Conservation (phyloP, 1,140 invertebrate species). For the Camponotus floridanus region DNA sequence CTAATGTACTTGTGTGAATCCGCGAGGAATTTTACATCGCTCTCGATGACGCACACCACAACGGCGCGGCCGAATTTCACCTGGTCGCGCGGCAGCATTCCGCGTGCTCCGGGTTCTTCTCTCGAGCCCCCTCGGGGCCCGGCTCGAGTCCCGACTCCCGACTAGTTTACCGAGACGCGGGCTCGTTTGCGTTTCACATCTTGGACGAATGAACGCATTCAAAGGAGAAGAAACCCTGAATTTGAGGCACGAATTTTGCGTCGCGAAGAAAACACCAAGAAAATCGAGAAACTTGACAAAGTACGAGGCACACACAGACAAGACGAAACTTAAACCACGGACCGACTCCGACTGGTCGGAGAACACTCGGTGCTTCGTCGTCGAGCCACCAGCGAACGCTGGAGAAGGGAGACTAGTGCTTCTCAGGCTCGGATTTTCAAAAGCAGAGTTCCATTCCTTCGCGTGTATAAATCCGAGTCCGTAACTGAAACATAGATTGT, state of each 20-base stretch:
- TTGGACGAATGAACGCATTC: background rate
- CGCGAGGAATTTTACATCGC: background rate
- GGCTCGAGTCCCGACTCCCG: background rate
- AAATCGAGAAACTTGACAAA: background rate
- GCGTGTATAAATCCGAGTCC: no score
- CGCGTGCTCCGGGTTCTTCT: constrained; percentile 37
- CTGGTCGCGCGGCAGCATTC: constrained; percentile 38
- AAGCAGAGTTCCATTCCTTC: background rate
- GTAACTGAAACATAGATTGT: background rate
- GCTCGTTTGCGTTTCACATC: background rate
- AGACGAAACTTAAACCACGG: constrained; percentile 11
- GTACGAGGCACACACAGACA: background rate
- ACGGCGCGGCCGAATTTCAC: constrained; percentile 48
- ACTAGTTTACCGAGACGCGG: background rate
- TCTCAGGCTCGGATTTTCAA: constrained; percentile 54
- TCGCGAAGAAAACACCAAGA: background rate
- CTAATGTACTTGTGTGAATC: background rate
- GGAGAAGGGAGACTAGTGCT: constrained; percentile 52
- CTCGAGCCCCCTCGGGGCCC: background rate
- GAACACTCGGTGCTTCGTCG: constrained; percentile 35
- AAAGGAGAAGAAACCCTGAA: background rate
- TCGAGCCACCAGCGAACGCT: constrained; percentile 4
- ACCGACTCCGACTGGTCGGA: constrained; percentile 48
- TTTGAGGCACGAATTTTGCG: background rate
- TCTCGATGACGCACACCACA: constrained; percentile 16